Percentiles rank a stretch among this genome's conserved stretches.
These are phyloP conservation scores for Brachyptera risi DNA, from an alignment of 2,888 invertebrate genomes.

Conservation along the genomic window DNA sequence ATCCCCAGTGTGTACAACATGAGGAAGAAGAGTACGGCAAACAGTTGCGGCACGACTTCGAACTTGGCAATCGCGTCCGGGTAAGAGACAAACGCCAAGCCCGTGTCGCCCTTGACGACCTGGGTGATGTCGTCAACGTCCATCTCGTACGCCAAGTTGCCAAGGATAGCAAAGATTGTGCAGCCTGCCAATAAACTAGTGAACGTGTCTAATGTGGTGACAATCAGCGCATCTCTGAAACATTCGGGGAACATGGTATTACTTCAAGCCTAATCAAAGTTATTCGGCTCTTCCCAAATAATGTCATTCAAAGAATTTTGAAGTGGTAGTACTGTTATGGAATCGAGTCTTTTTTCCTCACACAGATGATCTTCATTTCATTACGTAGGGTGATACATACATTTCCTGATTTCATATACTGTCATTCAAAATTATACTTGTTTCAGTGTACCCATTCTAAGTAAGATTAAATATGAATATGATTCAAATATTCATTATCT, in stretches of 20 bases:
- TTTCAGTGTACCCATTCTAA: too few species aligned
- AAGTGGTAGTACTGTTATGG: too few species aligned
- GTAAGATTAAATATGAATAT: too few species aligned
- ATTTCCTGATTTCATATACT: too few species aligned
- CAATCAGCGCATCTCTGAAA: constrained; percentile 71
- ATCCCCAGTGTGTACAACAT: constrained; percentile 77
- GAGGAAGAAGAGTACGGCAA: constrained; percentile 73
- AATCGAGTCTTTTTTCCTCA: too few species aligned
- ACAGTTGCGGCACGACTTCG: constrained; percentile 66
- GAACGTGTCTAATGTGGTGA: constrained; percentile 75
- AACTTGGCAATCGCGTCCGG: constrained; percentile 79
- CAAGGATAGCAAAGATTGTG: constrained; percentile 79
- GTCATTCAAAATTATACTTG: too few species aligned
- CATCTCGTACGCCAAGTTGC: constrained; percentile 68
- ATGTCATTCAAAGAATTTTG: too few species aligned
- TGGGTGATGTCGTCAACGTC: constrained; percentile 53
- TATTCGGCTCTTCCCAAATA: too few species aligned
- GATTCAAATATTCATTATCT: too few species aligned
- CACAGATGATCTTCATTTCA: too few species aligned
- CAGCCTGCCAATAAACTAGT: constrained; percentile 77
- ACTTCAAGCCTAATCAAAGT: too few species aligned
- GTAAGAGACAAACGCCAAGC: constrained; percentile 79
- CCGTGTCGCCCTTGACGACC: constrained; percentile 68
- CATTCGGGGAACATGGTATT: constrained; percentile 24
- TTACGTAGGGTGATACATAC: too few species aligned